Base-by-base conservation (phyloP, 92 coral and sea anemone genomes). In the Parazoanthus atlanticus region DNA sequence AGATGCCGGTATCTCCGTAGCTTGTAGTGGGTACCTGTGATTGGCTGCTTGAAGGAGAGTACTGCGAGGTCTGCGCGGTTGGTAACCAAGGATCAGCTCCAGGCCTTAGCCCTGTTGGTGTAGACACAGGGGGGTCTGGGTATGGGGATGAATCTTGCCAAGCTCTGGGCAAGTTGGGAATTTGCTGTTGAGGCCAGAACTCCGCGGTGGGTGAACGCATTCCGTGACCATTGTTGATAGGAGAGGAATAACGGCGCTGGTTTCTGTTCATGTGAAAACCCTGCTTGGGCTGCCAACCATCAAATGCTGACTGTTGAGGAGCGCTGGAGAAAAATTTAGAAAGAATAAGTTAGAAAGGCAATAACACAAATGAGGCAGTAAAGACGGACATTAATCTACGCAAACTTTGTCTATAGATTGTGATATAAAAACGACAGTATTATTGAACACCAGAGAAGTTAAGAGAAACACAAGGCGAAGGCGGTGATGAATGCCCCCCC, bases 221-320 rank as follows among this genome's bases (percentile, higher is more conserved):
- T 30, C 96, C 96, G 78, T 88, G 88, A 31, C 88, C 90, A 66
- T 92, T 97, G 26, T 93, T 95, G 2, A 93, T 89, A 28, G 99
- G 99, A 67, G 99, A 93, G 76, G 99, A 92, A 92, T 93, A 97
- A 70, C 98, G 99, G 58, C 98, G 94, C 40, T 95, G 96, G 46
- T 85, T 92, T 71, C 98, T 95, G 79, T 87, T 86, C 56, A 79
- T 40, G 36, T 90, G 91, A 74, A 86, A 90, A 36, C 86, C 91
- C 78, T 86, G 95, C 84, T 93, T 95, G 17, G 95, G 96, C 33
- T 94, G 95, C 99, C 99, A 97, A 19, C 94, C 90, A 85, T 97
- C 99, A 69, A 93, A 96, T 3, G 93, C 88, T 13, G 94, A 88
- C 33, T 90, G 87, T 15, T 92, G 79, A 71, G 54, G 34, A 83